Conservation (phyloP, 1,140 invertebrate genomes). For the Adoxophyes honmai region DNA sequence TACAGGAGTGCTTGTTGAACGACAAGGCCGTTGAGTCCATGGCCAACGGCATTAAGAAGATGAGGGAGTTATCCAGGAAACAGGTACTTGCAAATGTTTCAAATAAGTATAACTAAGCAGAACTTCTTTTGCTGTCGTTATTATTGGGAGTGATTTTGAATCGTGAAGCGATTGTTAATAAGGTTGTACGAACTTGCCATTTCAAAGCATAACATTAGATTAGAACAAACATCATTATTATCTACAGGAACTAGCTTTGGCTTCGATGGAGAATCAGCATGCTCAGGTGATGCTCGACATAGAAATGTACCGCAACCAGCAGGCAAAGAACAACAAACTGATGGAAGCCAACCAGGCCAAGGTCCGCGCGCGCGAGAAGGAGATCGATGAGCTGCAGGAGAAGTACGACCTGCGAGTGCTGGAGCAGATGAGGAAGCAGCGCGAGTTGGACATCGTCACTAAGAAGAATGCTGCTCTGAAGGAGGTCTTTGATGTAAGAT, state of each 20-base stretch:
- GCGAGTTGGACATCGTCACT: slow-evolving; percentile 74
- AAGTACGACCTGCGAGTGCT: slow-evolving; percentile 72
- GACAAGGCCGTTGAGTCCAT: slow-evolving; percentile 80
- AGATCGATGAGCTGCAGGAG: slow-evolving; percentile 72
- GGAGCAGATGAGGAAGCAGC: slow-evolving; percentile 74
- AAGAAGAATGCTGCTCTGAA: slow-evolving; percentile 78
- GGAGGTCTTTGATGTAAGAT: slow-evolving; percentile 66
- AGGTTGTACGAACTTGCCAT: no score
- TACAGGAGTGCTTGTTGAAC: slow-evolving; percentile 83
- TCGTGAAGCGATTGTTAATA: no score
- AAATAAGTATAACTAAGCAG: no score
- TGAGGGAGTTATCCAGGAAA: slow-evolving; percentile 68
- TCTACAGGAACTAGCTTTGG: slow-evolving; percentile 78
- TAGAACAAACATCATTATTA: not conserved
- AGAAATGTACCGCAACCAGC: slow-evolving; percentile 76
- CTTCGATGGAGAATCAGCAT: slow-evolving; percentile 80
- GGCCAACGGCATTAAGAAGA: slow-evolving; percentile 67
- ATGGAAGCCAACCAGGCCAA: slow-evolving; percentile 56
- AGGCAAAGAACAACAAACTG: slow-evolving; percentile 59
- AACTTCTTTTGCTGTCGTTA: no score
- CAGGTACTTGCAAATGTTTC: slow-evolving; percentile 35
- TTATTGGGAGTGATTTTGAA: no score
- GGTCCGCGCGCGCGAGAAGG: slow-evolving; percentile 59
- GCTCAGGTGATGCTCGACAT: slow-evolving; percentile 79
- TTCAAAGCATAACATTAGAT: no score